Percentiles rank a stretch among this genome's conserved stretches.
Evolutionary conservation across 1,140 invertebrate species (phyloP).

Genomic region (Zaprionus taronus): DNA sequence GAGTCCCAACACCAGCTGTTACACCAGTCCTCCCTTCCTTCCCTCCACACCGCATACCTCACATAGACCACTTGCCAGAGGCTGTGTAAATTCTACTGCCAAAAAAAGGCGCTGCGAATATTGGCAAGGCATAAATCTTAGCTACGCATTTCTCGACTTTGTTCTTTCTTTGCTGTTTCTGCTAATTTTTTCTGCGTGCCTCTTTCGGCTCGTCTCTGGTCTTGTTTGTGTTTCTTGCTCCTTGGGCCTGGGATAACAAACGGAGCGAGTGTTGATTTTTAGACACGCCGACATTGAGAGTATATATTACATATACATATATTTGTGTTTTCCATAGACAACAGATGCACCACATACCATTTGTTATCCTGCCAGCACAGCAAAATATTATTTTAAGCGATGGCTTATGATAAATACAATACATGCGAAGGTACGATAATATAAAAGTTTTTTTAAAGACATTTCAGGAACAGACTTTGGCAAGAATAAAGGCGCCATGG

Average conservation of each 20-base stretch:
- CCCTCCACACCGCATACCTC: background rate
- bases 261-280: conserved; percentile 28
- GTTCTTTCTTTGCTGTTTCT: conserved; percentile 31
- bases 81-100: conserved; percentile 24
- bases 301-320: conserved; percentile 12
- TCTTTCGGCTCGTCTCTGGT: background rate
- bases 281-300: conserved; percentile 13
- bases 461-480: background rate
- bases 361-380: conserved; percentile 38
- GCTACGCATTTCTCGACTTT: conserved; percentile 25
- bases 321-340: conserved; percentile 35
- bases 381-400: background rate
- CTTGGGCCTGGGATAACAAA: conserved; percentile 27
- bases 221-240: conserved; percentile 26
- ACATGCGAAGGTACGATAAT: background rate
- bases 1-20: conserved; percentile 7
- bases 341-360: conserved; percentile 46
- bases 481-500: background rate
- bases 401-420: conserved; percentile 8
- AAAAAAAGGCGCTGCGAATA: conserved; percentile 41
- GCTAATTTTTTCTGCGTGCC: background rate
- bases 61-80: background rate
- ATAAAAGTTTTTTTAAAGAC: background rate
- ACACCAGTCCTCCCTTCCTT: background rate
- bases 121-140: conserved; percentile 60